Conservation (phyloP, 2,113 vertebrate species). For the Cercopithecus mona region DNA sequence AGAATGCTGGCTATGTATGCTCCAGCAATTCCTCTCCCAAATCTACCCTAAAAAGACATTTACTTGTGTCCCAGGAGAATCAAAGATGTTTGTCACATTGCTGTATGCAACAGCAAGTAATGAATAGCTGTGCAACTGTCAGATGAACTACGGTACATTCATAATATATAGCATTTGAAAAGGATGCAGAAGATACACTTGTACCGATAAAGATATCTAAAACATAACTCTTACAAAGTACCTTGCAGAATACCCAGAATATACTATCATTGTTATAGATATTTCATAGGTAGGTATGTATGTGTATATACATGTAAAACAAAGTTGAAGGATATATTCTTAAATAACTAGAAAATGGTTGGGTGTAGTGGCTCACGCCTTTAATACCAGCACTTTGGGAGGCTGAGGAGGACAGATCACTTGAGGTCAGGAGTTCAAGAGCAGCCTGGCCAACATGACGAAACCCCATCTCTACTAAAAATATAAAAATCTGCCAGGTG, state of each 20-base stretch:
- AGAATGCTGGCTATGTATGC: conserved; percentile 6
- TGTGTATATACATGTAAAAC: neutral
- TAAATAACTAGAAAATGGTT: conserved; percentile 1
- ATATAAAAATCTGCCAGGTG: too few species aligned
- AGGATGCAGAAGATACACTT: neutral
- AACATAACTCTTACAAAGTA: neutral
- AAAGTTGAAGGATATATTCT: neutral
- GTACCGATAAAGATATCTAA: neutral
- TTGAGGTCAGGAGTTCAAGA: too few species aligned
- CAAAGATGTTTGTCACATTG: neutral
- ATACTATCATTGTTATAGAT: neutral
- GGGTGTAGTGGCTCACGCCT: too few species aligned
- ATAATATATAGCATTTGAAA: neutral
- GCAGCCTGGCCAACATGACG: too few species aligned
- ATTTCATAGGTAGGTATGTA: neutral
- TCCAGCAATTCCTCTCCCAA: neutral
- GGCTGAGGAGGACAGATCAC: too few species aligned
- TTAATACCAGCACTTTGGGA: too few species aligned
- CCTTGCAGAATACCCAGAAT: neutral
- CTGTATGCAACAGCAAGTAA: neutral
- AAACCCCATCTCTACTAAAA: too few species aligned
- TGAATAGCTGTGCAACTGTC: neutral
- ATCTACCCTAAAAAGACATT: neutral
- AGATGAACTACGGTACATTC: neutral
- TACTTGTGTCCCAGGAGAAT: neutral